These are phyloP conservation scores for Nephrotoma flavescens DNA, from an alignment of 2,888 invertebrate species.

Conservation along the genomic window DNA sequence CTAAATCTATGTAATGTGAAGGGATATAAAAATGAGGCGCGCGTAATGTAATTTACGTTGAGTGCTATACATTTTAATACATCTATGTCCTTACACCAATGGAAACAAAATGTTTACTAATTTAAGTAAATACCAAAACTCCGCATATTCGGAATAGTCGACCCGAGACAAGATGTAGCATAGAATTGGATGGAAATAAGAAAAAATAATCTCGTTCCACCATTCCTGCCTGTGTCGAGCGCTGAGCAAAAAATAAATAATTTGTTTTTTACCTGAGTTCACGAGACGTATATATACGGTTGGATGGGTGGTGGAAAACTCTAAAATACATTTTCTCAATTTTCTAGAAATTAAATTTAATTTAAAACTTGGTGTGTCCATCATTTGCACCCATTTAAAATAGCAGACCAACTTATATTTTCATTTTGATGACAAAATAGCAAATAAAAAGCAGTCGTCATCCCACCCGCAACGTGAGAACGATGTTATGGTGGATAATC, in stretches of 20 bases:
- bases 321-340: neutral
- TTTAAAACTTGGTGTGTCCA: neutral
- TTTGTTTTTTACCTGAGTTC: neutral
- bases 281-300: neutral
- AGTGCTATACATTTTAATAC: neutral
- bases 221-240: too few relatives aligned
- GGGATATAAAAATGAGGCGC: neutral
- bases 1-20: neutral
- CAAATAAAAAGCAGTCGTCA: neutral
- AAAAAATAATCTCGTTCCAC: too few relatives aligned
- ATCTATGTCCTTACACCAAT: neutral
- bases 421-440: neutral
- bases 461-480: neutral
- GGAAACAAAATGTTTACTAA: neutral
- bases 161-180: neutral
- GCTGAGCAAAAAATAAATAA: neutral
- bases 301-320: neutral
- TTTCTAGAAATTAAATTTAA: neutral
- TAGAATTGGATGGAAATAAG: too few relatives aligned
- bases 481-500: neutral
- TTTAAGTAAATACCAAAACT: neutral
- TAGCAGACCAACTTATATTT: neutral
- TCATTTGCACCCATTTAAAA: neutral
- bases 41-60: neutral
- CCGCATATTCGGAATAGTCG: neutral